phyloP scores from a whole-genome alignment of 2,797 vertebrate species.

The Diplodus puntazzo region DNA sequence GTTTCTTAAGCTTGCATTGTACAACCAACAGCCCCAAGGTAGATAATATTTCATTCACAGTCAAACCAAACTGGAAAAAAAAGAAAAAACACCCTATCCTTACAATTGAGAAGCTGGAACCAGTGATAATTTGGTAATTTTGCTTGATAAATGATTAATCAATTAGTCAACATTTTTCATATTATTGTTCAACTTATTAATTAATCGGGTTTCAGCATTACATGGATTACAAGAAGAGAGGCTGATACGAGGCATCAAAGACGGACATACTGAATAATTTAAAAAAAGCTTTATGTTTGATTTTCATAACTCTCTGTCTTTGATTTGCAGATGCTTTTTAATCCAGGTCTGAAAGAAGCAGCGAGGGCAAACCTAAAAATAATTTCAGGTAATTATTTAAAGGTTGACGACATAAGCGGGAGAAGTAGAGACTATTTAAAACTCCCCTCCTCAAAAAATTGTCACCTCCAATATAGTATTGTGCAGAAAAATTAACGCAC shows the following conservation, averaged over 20 bases:
- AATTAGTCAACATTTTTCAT: too few species aligned
- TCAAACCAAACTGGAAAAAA: background rate
- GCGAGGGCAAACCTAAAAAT: slow-evolving; percentile 74
- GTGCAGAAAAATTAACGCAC: slow-evolving; percentile 40
- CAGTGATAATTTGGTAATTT: background rate
- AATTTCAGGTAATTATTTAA: slow-evolving; percentile 75
- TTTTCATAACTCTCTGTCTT: slow-evolving; percentile 49
- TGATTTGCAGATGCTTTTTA: slow-evolving; percentile 65
- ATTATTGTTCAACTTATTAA: background rate
- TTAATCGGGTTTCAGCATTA: slow-evolving; percentile 7
- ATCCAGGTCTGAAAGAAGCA: slow-evolving; percentile 63
- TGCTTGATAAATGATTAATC: slow-evolving; percentile 5
- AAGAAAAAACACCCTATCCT: background rate
- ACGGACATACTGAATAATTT: slow-evolving; percentile 26
- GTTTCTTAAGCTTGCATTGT: background rate
- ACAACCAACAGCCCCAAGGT: background rate
- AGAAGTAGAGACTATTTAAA: slow-evolving; percentile 72
- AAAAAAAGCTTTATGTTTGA: slow-evolving; percentile 32
- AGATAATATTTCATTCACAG: background rate
- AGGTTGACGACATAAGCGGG: slow-evolving; percentile 55
- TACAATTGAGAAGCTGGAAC: background rate
- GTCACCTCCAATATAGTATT: slow-evolving; percentile 62
- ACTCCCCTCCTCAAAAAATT: slow-evolving; percentile 54
- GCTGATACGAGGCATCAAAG: slow-evolving; percentile 36
- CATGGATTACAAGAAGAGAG: slow-evolving; percentile 12